phyloP scores from a whole-genome alignment of 2,797 vertebrate species.

The Orestias chungarensis region DNA sequence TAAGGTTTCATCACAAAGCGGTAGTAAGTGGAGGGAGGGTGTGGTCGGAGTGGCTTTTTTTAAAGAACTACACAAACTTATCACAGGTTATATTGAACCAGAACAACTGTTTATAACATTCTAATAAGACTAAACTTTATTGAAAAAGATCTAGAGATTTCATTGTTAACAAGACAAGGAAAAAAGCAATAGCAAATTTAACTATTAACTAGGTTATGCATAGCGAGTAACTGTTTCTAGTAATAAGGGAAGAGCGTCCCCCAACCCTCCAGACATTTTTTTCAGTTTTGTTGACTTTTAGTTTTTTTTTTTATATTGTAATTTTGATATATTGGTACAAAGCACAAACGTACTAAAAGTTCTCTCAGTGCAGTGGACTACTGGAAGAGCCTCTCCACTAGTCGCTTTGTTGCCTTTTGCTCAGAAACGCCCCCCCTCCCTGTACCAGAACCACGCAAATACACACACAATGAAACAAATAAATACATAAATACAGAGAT shows the following conservation, averaged over 20 bases:
- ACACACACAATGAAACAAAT: slow-evolving; percentile 92
- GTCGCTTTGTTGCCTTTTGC: slow-evolving; percentile 98
- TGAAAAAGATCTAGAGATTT: slow-evolving; percentile 99
- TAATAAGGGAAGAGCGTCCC: slow-evolving; percentile 99
- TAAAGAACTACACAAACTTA: slow-evolving; percentile 99
- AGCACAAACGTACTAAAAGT: slow-evolving; percentile 99
- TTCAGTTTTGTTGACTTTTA: slow-evolving; percentile 81
- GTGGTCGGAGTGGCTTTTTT: slow-evolving; percentile 86
- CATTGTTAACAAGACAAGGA: slow-evolving; percentile 99
- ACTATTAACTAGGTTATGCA: slow-evolving; percentile 99
- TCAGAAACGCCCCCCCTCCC: slow-evolving; percentile 95
- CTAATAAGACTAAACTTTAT: slow-evolving; percentile 99
- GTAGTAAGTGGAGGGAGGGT: slow-evolving; percentile 89
- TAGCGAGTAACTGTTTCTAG: slow-evolving; percentile 99
- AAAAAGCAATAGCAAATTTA: slow-evolving; percentile 99
- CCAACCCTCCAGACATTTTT: slow-evolving; percentile 88
- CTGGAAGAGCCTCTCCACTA: slow-evolving; percentile 95
- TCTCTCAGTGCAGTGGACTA: slow-evolving; percentile 99
- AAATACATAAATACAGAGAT: slow-evolving; percentile 86
- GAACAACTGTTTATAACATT: slow-evolving; percentile 99
- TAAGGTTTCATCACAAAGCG: slow-evolving; percentile 88
- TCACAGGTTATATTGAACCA: slow-evolving; percentile 99
- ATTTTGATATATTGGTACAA: slow-evolving; percentile 99
- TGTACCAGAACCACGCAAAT: slow-evolving; percentile 89
- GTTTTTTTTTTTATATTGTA: slow-evolving; percentile 88